phyloP scores from a whole-genome alignment of 2,888 invertebrate genomes.

The Caenorhabditis japonica region DNA sequence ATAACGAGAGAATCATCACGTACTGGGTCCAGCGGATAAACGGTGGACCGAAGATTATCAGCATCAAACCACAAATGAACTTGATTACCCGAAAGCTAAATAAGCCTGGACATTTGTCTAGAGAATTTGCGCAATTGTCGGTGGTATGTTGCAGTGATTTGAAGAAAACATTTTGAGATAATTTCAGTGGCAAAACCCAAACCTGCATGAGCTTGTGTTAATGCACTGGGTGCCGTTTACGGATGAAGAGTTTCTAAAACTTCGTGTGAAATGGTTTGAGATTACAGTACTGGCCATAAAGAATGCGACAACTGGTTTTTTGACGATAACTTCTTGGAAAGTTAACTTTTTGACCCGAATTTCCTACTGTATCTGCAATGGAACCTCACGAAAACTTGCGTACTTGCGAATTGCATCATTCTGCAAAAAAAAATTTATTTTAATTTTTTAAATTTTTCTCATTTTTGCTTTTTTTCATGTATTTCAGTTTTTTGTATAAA shows the following conservation, averaged over 20 bases:
- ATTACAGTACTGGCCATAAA: too few relatives aligned
- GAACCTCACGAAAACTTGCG: too few relatives aligned
- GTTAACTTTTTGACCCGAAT: too few relatives aligned
- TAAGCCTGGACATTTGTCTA: background rate
- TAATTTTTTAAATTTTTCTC: too few relatives aligned
- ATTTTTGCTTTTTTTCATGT: too few relatives aligned
- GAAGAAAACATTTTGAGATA: too few relatives aligned
- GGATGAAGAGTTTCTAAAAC: background rate
- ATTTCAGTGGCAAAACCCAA: background rate
- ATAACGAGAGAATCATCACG: background rate
- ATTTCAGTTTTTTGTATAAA: too few relatives aligned
- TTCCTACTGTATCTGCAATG: too few relatives aligned
- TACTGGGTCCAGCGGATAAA: background rate
- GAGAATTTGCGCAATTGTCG: background rate
- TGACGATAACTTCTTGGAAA: too few relatives aligned
- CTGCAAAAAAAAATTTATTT: too few relatives aligned
- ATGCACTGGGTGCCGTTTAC: conserved; percentile 12
- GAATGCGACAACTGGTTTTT: too few relatives aligned
- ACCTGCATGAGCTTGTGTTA: background rate
- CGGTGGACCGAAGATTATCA: background rate
- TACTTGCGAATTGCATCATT: too few relatives aligned
- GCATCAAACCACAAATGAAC: background rate
- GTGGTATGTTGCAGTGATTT: background rate
- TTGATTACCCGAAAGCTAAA: background rate
- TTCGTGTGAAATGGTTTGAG: background rate